These are phyloP conservation scores for Tachypleus tridentatus DNA, from an alignment of 1,140 invertebrate genomes.

Conservation along the genomic window DNA sequence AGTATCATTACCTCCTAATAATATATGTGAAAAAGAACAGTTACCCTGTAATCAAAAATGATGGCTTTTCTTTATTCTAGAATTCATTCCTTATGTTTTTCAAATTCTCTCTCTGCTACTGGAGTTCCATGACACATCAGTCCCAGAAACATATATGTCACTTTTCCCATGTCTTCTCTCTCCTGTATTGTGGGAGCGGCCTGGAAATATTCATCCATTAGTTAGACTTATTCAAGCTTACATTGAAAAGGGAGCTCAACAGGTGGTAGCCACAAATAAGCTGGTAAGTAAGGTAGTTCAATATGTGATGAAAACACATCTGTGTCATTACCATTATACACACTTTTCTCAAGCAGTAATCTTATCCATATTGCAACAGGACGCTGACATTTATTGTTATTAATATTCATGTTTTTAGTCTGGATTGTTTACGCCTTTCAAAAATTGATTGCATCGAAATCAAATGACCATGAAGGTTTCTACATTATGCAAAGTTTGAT, in stretches of 20 bases:
- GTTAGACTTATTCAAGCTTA: constrained; percentile 78
- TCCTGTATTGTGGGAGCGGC: constrained; percentile 80
- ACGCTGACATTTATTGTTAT: too few relatives aligned
- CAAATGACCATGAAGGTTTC: constrained; percentile 94
- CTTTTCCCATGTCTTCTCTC: constrained; percentile 76
- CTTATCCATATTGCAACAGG: too few relatives aligned
- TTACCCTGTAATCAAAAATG: too few relatives aligned
- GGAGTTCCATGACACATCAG: constrained; percentile 51
- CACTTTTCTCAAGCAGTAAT: too few relatives aligned
- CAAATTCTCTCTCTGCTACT: constrained; percentile 87
- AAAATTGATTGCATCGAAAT: constrained; percentile 87
- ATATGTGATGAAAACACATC: neutral
- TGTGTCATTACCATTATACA: too few relatives aligned
- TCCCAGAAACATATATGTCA: constrained; percentile 72
- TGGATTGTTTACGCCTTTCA: constrained; percentile 85
- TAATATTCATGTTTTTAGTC: constrained; percentile 36
- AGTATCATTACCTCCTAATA: too few relatives aligned
- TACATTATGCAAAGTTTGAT: constrained; percentile 73
- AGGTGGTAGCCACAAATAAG: constrained; percentile 56
- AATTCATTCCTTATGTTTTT: constrained; percentile 96
- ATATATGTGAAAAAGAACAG: too few relatives aligned
- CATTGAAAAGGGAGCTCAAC: constrained; percentile 55
- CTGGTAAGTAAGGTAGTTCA: constrained; percentile 37
- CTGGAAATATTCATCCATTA: constrained; percentile 81
- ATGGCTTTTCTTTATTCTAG: constrained; percentile 38